Base-by-base conservation (phyloP, 2,113 vertebrate genomes). In the Ochotona curzoniae region DNA sequence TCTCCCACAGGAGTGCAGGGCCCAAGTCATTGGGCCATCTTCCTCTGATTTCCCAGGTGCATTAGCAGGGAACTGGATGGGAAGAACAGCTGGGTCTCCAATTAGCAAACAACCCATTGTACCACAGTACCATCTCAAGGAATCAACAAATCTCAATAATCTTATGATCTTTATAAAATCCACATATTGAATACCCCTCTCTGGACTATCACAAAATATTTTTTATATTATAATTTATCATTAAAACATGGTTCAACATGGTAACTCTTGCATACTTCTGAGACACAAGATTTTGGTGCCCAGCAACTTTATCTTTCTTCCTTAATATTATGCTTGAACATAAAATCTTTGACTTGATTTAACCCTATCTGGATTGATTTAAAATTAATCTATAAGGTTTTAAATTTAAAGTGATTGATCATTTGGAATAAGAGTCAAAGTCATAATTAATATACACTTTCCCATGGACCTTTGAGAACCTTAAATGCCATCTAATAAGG, bases 301-400 rank as follows among this genome's bases (percentile, higher is more conserved):
- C 18, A 69, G 20, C 38, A 17, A 83, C 23, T 26, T 74, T 85
- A 75, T 74, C 60, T 93, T 92, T 93, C 60, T 93, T 85, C 47
- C 54, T 85, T 30, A 93, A 82, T 70, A 81, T 61, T 67, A 28
- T 17, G 4, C 15, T 90, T 84, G 15, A 90, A n/a, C 82, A 86
- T 47, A 94, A 88, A 88, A 64, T 35, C 51, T 32, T 83, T 90
- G 51, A 76, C 14, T 70, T 64, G 11, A 83, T 76, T 66, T 89
- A 69, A 80, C 49, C 20, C 71, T 47, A 75, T 63, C 51, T 21
- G 35, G 51, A 90, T 28, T 38, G 5, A 79, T 70, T 84, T 64
- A 84, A 85, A 38, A n/a, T 44, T 70, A 90, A 91, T 87, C 25
- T 64, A 35, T 80, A 2, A 20, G 73, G 25, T 25, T 85, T 92